These are phyloP conservation scores for Melanotaenia nigrans DNA, from an alignment of 2,797 vertebrate species.

Conservation along the genomic window DNA sequence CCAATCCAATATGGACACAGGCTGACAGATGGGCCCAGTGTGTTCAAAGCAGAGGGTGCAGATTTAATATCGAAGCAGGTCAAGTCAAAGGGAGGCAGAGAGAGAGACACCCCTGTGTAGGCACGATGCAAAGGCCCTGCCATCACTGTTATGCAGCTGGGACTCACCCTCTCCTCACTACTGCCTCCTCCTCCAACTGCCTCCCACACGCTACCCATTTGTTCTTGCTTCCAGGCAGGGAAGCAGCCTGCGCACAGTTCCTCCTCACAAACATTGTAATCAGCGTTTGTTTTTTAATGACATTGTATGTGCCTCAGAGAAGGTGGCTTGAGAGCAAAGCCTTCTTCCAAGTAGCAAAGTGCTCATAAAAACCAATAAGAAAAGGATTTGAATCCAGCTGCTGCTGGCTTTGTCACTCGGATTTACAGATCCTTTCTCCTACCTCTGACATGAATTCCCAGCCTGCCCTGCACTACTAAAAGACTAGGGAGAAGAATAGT, in stretches of 20 bases:
- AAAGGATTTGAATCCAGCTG: slow-evolving; percentile 54
- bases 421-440: slow-evolving; percentile 74
- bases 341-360: slow-evolving; percentile 51
- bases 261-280: slow-evolving; percentile 71
- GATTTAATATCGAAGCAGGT: slow-evolving; percentile 86
- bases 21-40: slow-evolving; percentile 86
- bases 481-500: slow-evolving; percentile 64
- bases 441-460: slow-evolving; percentile 68
- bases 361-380: slow-evolving; percentile 44
- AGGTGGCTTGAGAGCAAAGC: slow-evolving; percentile 48
- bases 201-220: slow-evolving; percentile 63
- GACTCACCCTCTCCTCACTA: slow-evolving; percentile 58
- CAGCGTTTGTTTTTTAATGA: slow-evolving; percentile 72
- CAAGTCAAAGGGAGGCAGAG: slow-evolving; percentile 71
- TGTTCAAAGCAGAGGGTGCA: slow-evolving; percentile 82
- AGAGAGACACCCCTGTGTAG: slow-evolving; percentile 75
- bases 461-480: slow-evolving; percentile 57
- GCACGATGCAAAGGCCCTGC: slow-evolving; percentile 78
- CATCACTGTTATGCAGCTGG: slow-evolving; percentile 83
- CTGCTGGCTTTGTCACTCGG: slow-evolving; percentile 63
- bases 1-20: slow-evolving; percentile 80
- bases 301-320: slow-evolving; percentile 69
- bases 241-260: slow-evolving; percentile 60
- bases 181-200: not conserved
- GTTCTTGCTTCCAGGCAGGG: slow-evolving; percentile 70